These are phyloP conservation scores for Callaeas wilsoni DNA, from an alignment of 2,113 vertebrate genomes.

Conservation along the genomic window DNA sequence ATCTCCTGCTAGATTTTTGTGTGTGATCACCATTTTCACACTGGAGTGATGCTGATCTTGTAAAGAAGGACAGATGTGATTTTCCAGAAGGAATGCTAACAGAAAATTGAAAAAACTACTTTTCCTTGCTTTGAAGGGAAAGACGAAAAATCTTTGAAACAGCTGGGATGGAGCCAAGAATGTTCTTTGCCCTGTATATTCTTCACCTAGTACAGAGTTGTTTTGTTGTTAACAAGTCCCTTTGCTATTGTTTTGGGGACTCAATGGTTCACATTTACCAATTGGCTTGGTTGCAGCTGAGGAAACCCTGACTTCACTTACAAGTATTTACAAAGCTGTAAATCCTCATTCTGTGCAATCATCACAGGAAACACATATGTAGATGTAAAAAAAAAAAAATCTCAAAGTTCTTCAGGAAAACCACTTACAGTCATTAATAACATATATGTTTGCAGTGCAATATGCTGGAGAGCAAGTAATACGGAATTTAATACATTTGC, in stretches of 20 bases:
- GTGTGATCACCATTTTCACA: neutral
- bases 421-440: accelerated
- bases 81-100: neutral
- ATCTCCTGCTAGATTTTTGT: neutral
- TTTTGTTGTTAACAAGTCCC: neutral
- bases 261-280: neutral
- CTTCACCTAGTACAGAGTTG: neutral
- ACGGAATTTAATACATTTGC: neutral
- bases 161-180: neutral
- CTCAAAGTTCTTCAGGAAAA: neutral
- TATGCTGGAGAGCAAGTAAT: neutral
- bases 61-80: neutral
- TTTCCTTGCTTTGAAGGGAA: neutral
- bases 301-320: neutral
- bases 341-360: neutral
- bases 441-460: neutral
- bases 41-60: neutral
- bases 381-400: neutral
- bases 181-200: neutral
- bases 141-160: neutral
- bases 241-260: neutral
- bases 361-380: neutral
- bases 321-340: neutral
- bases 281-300: accelerated
- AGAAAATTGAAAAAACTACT: neutral